Evolutionary conservation across 2,113 vertebrate species (phyloP).

Genomic region (Crotalus horridus): DNA sequence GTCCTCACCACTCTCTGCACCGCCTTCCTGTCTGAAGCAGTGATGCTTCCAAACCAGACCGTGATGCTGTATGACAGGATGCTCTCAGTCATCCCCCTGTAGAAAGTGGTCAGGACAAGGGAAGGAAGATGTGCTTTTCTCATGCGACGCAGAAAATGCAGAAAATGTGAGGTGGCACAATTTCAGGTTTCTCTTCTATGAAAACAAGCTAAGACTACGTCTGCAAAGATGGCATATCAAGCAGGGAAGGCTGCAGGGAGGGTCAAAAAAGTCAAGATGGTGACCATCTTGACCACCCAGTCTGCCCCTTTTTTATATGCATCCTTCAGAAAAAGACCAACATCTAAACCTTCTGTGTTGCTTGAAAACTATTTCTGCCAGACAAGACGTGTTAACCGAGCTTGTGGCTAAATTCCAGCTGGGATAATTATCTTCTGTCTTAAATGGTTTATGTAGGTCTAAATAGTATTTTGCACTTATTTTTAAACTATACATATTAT

Average conservation of each 20-base stretch:
- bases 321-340: neutral
- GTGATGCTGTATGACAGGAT: too few species aligned
- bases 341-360: neutral
- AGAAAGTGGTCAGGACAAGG: too few species aligned
- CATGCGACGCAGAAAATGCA: too few species aligned
- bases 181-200: neutral
- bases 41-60: too few species aligned
- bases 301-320: neutral
- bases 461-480: neutral
- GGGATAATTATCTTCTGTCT: neutral
- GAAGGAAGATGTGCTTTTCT: too few species aligned
- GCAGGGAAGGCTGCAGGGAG: neutral
- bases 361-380: neutral
- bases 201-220: neutral
- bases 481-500: neutral
- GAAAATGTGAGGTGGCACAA: neutral
- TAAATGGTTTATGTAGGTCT: neutral
- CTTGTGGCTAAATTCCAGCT: neutral
- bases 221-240: neutral
- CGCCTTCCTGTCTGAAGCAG: too few species aligned
- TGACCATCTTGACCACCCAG: too few species aligned
- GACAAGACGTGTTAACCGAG: neutral
- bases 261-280: too few species aligned
- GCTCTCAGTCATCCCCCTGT: too few species aligned
- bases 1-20: too few species aligned